phyloP scores from a whole-genome alignment of 64 coral and sea anemone genomes.

The Montipora cactus region DNA sequence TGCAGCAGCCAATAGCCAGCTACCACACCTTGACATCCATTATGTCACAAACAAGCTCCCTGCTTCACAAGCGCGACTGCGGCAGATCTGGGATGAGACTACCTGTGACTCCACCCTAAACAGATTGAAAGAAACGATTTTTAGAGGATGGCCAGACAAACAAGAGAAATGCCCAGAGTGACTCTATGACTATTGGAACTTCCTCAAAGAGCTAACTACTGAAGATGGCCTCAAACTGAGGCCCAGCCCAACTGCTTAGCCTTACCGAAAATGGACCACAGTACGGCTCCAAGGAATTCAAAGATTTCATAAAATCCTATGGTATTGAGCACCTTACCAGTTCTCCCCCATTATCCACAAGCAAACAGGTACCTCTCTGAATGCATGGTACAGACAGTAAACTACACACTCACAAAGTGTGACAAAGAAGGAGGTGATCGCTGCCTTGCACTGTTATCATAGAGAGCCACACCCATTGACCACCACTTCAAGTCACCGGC shows the following conservation, averaged over 20 bases:
- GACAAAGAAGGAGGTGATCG: not conserved
- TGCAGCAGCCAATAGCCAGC: not conserved
- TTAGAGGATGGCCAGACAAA: conserved; percentile 65
- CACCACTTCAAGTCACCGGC: not conserved
- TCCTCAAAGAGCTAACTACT: too few relatives aligned
- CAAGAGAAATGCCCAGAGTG: conserved; percentile 51
- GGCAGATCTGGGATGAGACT: conserved; percentile 30
- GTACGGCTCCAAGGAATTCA: conserved; percentile 51
- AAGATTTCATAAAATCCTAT: too few relatives aligned
- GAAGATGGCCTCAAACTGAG: too few relatives aligned
- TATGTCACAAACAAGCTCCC: conserved; percentile 32
- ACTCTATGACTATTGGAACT: not conserved
- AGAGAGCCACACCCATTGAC: conserved; percentile 38
- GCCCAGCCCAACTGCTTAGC: not conserved
- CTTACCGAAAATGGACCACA: conserved; percentile 50
- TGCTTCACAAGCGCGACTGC: conserved; percentile 8
- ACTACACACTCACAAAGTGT: too few relatives aligned
- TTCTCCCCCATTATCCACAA: too few relatives aligned
- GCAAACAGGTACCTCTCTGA: conserved; percentile 31
- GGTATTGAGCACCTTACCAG: too few relatives aligned
- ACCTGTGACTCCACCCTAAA: not conserved
- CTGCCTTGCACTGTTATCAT: conserved; percentile 20
- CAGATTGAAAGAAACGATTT: conserved; percentile 18
- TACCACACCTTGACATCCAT: conserved; percentile 18
- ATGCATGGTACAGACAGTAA: not conserved